Evolutionary conservation across 2,113 vertebrate genomes (phyloP).

Genomic region (Rhagologus leucostigma): DNA sequence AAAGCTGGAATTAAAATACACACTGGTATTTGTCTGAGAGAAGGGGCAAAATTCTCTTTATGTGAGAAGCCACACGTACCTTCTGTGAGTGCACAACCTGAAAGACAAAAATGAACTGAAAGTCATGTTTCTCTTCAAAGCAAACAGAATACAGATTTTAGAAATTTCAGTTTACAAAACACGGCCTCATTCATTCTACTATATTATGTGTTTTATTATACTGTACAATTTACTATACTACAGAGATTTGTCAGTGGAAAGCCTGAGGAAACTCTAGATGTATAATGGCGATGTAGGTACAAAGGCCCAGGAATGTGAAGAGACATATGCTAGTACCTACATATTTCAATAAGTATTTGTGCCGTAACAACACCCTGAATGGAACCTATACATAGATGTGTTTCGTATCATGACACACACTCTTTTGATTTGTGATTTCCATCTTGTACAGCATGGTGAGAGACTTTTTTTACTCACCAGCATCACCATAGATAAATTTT

Average conservation of each 20-base stretch:
- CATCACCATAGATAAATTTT: background rate
- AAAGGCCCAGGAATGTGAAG: background rate
- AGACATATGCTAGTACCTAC: background rate
- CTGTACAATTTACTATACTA: background rate
- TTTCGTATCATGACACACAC: background rate
- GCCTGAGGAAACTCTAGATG: background rate
- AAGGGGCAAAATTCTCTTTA: background rate
- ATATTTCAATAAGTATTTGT: background rate
- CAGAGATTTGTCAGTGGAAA: background rate
- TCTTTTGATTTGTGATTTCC: background rate
- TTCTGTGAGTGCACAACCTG: conserved; percentile 24
- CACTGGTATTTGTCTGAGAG: background rate
- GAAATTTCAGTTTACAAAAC: background rate
- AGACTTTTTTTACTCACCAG: background rate
- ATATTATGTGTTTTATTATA: background rate
- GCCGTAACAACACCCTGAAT: background rate
- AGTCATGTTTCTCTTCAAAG: background rate
- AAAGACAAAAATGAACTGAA: conserved; percentile 13
- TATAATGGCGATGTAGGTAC: background rate
- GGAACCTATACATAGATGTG: background rate
- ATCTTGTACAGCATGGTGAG: background rate
- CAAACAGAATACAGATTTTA: background rate
- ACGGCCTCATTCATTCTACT: background rate
- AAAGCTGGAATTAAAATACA: background rate
- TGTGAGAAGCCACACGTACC: background rate